Evolutionary conservation across 2,888 invertebrate genomes (phyloP).

Genomic region (Sepioteuthis lessoniana): DNA sequence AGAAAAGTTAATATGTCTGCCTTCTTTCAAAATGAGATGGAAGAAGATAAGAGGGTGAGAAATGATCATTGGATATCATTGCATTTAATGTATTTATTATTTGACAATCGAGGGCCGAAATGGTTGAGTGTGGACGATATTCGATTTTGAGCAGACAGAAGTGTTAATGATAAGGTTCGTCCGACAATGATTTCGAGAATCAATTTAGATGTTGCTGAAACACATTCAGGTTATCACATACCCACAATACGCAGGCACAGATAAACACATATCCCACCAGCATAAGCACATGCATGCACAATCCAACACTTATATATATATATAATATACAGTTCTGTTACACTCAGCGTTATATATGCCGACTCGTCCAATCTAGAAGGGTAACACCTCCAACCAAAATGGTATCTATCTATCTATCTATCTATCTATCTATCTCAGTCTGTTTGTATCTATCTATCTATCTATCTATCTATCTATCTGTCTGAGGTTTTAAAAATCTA

Average conservation of each 20-base stretch:
- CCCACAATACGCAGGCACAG: no score
- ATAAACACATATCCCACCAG: not conserved
- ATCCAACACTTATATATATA: no score
- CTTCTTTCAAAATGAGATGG: not conserved
- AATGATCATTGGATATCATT: not conserved
- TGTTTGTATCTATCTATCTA: no score
- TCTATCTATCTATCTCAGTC: no score
- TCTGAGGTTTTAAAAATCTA: no score
- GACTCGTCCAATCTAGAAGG: no score
- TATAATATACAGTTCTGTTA: no score
- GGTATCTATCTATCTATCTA: no score
- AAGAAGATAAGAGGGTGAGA: not conserved
- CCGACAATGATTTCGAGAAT: not conserved
- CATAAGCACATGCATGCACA: fast-evolving
- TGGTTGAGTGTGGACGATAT: not conserved
- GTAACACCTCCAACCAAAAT: no score
- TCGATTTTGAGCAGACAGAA: not conserved
- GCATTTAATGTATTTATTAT: not conserved
- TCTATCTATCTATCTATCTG: no score
- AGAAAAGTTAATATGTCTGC: not conserved
- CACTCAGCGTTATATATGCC: no score
- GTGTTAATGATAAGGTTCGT: not conserved
- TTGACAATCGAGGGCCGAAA: not conserved
- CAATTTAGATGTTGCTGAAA: not conserved
- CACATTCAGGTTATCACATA: not conserved